Base-by-base conservation (phyloP, 2,797 vertebrate genomes). In the Thaleichthys pacificus region DNA sequence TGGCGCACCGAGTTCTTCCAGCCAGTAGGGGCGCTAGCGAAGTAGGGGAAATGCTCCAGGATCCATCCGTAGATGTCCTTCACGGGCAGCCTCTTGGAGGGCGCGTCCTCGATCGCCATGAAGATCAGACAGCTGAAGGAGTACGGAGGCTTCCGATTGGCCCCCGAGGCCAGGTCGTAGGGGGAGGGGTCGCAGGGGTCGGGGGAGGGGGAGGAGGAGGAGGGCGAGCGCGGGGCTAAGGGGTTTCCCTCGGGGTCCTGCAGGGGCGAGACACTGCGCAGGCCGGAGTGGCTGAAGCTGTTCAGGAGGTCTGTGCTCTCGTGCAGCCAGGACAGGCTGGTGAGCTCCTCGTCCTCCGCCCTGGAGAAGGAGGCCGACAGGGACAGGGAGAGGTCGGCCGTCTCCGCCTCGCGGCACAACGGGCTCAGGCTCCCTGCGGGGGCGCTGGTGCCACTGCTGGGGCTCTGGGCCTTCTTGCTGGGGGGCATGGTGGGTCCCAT, bases 21-120 rank as follows among this genome's bases (percentile, higher is more conserved):
- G 80, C 98, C 98, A 0, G 97, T 99, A 75, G 98, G 97, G 21
- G 97, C 98, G 0, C 96, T 99, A 82, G 97, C 96, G 26, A 99
- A 99, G 87, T 99, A 99, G 0, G 98, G 98, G 89, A 99, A 99
- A 86, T 96, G 95, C 85, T 99, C 95, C 72, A 99, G 93, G 85
- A 99, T 99, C 98, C 97, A 99, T 82, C 94, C 96, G 57, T 99
- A 99, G 90, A 99, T 99, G 85, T 99, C 97, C 87, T 98, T 99
- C 57, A 99, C 98, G 2, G 97, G 98, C 85, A 99, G 88, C 76
- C 97, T 98, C 84, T 99, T 99, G 89, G 94, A 96, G 84, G 97
- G 95, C 54, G 97, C 98, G 88, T 98, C 96, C 89, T 99, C 98
- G 0, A 99, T 99, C 0, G 98, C 98, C 97, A 99, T 99, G 89